Evolutionary conservation across 2,797 vertebrate genomes (phyloP), one percentile per base, ranked within the genome.

Genomic region (Ciconia nigra): DNA sequence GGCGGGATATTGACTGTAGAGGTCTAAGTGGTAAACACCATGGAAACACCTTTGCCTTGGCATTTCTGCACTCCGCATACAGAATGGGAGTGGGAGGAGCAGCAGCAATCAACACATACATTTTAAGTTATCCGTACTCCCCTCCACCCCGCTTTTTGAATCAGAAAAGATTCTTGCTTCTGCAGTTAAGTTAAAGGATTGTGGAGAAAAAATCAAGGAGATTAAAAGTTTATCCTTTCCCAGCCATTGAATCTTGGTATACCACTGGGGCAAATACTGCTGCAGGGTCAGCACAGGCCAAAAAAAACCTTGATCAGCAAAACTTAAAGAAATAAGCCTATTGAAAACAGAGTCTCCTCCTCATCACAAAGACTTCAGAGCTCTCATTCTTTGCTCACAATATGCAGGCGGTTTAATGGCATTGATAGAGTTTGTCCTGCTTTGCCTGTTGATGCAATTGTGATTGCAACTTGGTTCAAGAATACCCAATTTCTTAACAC

Each of bases 1-100:
- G 78, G 71, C 0, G 4, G 67, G 86, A 77, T 95, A 95, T 85
- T 71, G 74, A 96, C 89, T 97, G 63, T 42, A 72, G 79, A 93
- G 78, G 89, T 81, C 74, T 95, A 83, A 83, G 88, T 15, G 54
- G 89, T 87, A 96, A 96, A 95, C 86, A 83, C 89, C 90, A 93
- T 85, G 90, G 92, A 96, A 96, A 96, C 79, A 96, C 92, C 87
- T 97, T 95, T 95, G 86, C 90, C 61, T 94, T 83, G 89, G 74
- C 84, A 83, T 89, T 96, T 94, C 72, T 58, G 61, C 42, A 21
- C 74, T 89, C 82, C 0, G 22, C 57, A 59, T 58, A 61, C 77
- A 70, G 71, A 92, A 63, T 17, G 46, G 90, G 35, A 84, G 88
- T 83, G 51, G 86, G 83, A 92, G 81, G 90, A 92, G 76, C 76